Base-by-base conservation (phyloP, 2,797 vertebrate genomes). In the Chelidonichthys spinosus region DNA sequence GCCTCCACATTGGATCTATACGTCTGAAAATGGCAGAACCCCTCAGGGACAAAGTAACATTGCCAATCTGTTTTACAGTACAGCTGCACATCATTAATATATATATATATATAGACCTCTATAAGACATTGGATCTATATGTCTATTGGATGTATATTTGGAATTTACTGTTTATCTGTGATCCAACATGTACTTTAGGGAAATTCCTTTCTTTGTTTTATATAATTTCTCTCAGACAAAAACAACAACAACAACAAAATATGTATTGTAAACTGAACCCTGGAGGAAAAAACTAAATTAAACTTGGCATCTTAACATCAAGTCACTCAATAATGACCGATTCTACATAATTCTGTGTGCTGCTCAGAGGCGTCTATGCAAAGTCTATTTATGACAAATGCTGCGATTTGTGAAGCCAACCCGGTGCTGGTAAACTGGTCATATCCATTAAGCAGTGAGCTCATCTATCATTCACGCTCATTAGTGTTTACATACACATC, bases 1-100 rank as follows among this genome's bases (percentile, higher is more conserved):
- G 87, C 80, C 70, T 87, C 79, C 82, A 79, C 79, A 84, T 83
- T 84, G 82, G 82, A 84, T 90, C 88, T 83, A 82, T 87, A 88
- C 2, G 9, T 90, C 76, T 78, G 81, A 83, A 89, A 87, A 88
- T 83, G 82, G 81, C 83, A 87, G 66, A 80, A 68, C 67, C 79
- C 90, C 84, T 77, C 42, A n/a, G 88, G 87, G 79, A 82, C 52
- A 67, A 84, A 89, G 88, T 79, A 86, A 82, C 85, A 87, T 76
- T 85, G 66, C 42, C 79, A 84, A 76, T 78, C 71, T 78, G 78
- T 89, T 91, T 85, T 89, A 82, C 87, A 85, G 74, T 86, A 82
- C 63, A 67, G 71, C 64, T 78, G 72, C 70, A 81, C 49, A 58
- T 70, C 77, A 82, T 83, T 59, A 69, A 77, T 63, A 18, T 78